Conservation (phyloP, 2,888 invertebrate species). For the Lasioglossum villosulum region DNA sequence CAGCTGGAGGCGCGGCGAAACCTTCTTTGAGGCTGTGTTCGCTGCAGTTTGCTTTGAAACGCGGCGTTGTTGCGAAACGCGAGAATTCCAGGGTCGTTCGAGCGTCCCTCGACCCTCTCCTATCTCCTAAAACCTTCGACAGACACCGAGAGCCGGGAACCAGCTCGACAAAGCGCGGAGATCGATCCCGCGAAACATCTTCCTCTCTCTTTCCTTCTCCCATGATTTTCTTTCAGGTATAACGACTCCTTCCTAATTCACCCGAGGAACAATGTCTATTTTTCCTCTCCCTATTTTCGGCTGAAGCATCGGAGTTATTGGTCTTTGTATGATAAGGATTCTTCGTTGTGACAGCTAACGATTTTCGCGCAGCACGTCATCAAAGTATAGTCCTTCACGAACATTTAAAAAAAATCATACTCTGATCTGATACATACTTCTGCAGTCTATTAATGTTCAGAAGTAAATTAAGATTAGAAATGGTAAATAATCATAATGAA, state of each 20-base stretch:
- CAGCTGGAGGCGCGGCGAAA: conserved; percentile 4
- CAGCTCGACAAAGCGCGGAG: conserved; percentile 17
- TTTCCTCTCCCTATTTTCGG: too few species aligned
- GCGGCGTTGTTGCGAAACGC: conserved; percentile 22
- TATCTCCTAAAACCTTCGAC: conserved; percentile 16
- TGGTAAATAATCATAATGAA: too few species aligned
- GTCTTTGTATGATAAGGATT: too few species aligned
- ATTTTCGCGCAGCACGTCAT: too few species aligned
- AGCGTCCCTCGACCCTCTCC: conserved; percentile 33
- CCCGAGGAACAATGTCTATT: neutral
- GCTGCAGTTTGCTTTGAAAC: conserved; percentile 25
- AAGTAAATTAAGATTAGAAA: too few species aligned
- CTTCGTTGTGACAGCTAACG: too few species aligned
- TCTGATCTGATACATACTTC: too few species aligned
- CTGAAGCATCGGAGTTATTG: too few species aligned
- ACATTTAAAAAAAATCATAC: too few species aligned
- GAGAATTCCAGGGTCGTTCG: conserved; percentile 33
- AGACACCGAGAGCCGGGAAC: neutral
- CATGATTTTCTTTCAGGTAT: neutral
- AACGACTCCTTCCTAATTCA: neutral
- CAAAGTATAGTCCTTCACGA: too few species aligned
- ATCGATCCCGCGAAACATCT: conserved; percentile 16
- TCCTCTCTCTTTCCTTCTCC: neutral
- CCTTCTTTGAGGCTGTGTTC: conserved; percentile 13
- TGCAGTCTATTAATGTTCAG: too few species aligned